phyloP scores from a whole-genome alignment of 2,888 invertebrate genomes.

The Cerceris ruficornis region DNA sequence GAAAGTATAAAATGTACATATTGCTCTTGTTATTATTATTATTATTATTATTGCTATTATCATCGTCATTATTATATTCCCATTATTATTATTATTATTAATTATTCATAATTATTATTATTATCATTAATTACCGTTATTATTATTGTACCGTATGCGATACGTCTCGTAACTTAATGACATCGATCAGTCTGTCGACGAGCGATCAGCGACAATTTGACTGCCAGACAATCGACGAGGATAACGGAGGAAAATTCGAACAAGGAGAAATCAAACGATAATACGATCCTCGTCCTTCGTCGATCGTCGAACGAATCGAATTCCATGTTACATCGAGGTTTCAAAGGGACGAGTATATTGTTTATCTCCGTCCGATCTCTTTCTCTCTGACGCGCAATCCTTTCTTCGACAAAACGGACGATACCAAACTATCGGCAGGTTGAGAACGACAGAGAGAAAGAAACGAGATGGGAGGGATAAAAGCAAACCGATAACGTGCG shows the following conservation, averaged over 20 bases:
- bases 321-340: constrained; percentile 22
- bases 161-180: constrained; percentile 68
- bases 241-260: constrained; percentile 8
- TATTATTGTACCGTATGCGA: constrained; percentile 54
- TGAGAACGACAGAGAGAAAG: not conserved
- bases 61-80: constrained; percentile 27
- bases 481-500: constrained; percentile 55
- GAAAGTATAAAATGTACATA: constrained; percentile 48
- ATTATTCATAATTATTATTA: constrained; percentile 14
- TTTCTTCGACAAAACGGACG: too few relatives aligned
- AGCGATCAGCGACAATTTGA: constrained; percentile 38
- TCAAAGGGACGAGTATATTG: constrained; percentile 1
- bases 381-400: too few relatives aligned
- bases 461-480: constrained; percentile 8
- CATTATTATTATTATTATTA: constrained; percentile 17
- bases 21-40: constrained; percentile 38
- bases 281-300: constrained; percentile 17
- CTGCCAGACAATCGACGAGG: constrained; percentile 58
- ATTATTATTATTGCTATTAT: constrained; percentile 33
- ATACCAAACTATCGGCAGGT: not conserved
- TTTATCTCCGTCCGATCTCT: too few relatives aligned
- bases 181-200: constrained; percentile 43
- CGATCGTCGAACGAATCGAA: constrained; percentile 30
- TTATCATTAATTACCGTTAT: constrained; percentile 31
- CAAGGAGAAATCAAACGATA: constrained; percentile 9